phyloP scores from a whole-genome alignment of 2,113 vertebrate genomes.

The Pedionomus torquatus region DNA sequence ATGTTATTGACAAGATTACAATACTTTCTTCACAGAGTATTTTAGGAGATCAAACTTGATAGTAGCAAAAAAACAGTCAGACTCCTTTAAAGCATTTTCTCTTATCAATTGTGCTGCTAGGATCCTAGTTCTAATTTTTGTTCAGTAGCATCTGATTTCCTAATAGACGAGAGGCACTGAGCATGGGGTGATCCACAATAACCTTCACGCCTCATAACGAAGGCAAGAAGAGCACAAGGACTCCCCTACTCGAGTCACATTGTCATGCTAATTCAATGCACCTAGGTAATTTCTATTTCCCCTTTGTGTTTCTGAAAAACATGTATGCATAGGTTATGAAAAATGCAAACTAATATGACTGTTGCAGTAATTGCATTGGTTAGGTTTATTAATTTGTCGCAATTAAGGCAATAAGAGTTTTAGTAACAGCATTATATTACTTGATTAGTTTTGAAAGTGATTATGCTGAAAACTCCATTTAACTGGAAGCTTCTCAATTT shows the following conservation, averaged over 20 bases:
- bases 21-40: neutral
- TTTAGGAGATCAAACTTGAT: neutral
- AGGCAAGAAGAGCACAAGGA: neutral
- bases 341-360: conserved; percentile 52
- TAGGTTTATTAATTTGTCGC: conserved; percentile 76
- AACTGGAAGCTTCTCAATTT: conserved; percentile 78
- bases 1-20: neutral
- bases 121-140: neutral
- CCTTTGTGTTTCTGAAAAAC: neutral
- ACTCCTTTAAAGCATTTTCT: neutral
- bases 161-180: neutral
- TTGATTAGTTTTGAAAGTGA: conserved; percentile 75
- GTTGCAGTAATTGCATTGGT: conserved; percentile 61
- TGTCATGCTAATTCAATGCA: neutral
- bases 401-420: conserved; percentile 73
- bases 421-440: conserved; percentile 62
- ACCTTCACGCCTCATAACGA: neutral
- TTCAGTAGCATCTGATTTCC: neutral
- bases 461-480: conserved; percentile 72
- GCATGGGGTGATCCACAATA: neutral
- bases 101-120: neutral
- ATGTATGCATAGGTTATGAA: conserved; percentile 30
- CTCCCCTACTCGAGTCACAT: neutral
- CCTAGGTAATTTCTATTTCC: conserved; percentile 24
- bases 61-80: neutral